Conservation (phyloP, 2,888 invertebrate species). For the Phyto melanocephala region DNA sequence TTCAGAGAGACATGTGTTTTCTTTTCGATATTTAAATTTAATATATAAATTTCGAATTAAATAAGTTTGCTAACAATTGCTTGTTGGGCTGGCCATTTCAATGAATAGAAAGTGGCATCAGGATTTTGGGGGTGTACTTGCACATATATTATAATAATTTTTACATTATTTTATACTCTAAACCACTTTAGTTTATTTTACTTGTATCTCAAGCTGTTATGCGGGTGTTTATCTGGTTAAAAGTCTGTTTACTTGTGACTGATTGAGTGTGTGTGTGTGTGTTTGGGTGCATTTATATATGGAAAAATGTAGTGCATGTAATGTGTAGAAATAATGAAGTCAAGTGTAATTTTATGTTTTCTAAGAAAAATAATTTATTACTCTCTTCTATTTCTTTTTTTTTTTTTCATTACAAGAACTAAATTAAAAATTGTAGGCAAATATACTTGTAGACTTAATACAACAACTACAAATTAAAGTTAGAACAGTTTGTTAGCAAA, state of each 20-base stretch:
- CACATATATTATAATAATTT: conserved; percentile 45
- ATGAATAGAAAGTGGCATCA: not conserved
- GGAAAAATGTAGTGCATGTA: not conserved
- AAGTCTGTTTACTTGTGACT: not conserved
- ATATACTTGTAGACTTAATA: not conserved
- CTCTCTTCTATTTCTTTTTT: conserved; percentile 19
- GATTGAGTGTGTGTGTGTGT: not conserved
- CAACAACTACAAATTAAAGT: not conserved
- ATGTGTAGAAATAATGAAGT: conserved; percentile 34
- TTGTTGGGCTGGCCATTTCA: conserved; percentile 7
- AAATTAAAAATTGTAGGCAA: conserved; percentile 15
- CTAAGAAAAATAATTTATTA: conserved; percentile 48
- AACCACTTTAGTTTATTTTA: conserved; percentile 60
- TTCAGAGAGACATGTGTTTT: too few relatives aligned
- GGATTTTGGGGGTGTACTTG: not conserved
- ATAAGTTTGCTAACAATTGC: not conserved
- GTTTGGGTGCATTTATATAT: not conserved
- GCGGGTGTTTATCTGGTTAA: conserved; percentile 42
- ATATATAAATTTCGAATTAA: not conserved
- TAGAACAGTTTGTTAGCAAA: not conserved
- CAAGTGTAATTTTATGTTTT: conserved; percentile 44
- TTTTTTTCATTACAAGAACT: conserved; percentile 21
- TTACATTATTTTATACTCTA: conserved; percentile 41
- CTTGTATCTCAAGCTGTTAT: conserved; percentile 61
- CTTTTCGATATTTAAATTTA: not conserved